A percentile compares a stretch with the other conserved stretches of the same genome.
Evolutionary conservation across 2,113 vertebrate genomes (phyloP).

Genomic region (Nanorana parkeri): DNA sequence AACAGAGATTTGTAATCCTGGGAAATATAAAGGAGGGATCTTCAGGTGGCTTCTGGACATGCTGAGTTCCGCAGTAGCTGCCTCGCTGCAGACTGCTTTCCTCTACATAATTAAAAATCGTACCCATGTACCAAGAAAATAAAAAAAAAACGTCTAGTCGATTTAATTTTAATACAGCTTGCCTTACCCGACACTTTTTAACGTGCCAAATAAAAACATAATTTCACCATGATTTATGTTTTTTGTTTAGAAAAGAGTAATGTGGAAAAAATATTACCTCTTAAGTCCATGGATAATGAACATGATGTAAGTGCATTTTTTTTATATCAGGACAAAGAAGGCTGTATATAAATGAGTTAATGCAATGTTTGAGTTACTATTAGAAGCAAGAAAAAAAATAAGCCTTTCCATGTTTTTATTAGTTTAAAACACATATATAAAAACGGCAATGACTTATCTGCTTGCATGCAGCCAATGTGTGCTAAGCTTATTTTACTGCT

Average conservation of each 20-base stretch:
- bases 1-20: too few species aligned
- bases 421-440: slow-evolving; percentile 29
- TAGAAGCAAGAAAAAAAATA: neutral
- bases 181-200: neutral
- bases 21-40: too few species aligned
- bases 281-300: slow-evolving; percentile 34
- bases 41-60: too few species aligned
- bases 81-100: neutral
- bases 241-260: slow-evolving; percentile 19
- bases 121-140: neutral
- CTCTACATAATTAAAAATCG: neutral
- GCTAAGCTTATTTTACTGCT: slow-evolving; percentile 32
- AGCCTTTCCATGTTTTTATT: neutral
- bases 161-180: slow-evolving; percentile 29
- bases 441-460: slow-evolving; percentile 19
- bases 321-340: slow-evolving; percentile 4
- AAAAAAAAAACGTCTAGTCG: neutral
- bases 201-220: slow-evolving; percentile 31
- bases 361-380: slow-evolving; percentile 21
- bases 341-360: neutral
- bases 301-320: slow-evolving; percentile 31
- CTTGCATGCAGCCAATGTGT: slow-evolving; percentile 13
- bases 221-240: slow-evolving; percentile 34
- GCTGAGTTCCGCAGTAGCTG: neutral
- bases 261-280: slow-evolving; percentile 41